A percentile compares a stretch with the other conserved stretches of the same genome.
Evolutionary conservation across 2,113 vertebrate species (phyloP).

Genomic region (Morone saxatilis): DNA sequence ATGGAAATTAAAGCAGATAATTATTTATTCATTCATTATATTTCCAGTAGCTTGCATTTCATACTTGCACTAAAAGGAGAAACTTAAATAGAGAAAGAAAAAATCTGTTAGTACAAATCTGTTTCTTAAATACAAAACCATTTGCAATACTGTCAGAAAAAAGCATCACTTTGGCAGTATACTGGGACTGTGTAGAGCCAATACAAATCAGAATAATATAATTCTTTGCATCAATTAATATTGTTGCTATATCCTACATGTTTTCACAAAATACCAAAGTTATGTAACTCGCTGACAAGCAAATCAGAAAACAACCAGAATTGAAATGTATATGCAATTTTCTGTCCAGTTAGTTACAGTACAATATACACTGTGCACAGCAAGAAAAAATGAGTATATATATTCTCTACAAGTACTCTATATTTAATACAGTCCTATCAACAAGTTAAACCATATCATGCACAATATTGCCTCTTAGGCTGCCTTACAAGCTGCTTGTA

Average conservation of each 20-base stretch:
- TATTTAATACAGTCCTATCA: constrained; percentile 87
- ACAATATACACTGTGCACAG: constrained; percentile 85
- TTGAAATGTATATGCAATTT: constrained; percentile 50
- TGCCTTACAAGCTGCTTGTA: constrained; percentile 80
- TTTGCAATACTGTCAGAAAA: constrained; percentile 87
- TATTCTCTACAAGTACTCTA: constrained; percentile 72
- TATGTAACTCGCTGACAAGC: constrained; percentile 42
- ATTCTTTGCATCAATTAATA: constrained; percentile 44
- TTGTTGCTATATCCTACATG: constrained; percentile 18
- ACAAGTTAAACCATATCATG: constrained; percentile 85
- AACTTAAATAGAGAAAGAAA: constrained; percentile 79
- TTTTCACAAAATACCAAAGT: constrained; percentile 51
- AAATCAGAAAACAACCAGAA: constrained; percentile 55
- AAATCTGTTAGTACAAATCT: constrained; percentile 84
- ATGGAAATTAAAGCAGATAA: constrained; percentile 61
- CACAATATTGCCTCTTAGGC: constrained; percentile 83
- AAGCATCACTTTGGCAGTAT: constrained; percentile 79
- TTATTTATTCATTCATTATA: constrained; percentile 83
- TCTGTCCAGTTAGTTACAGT: constrained; percentile 65
- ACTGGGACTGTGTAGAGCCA: constrained; percentile 76
- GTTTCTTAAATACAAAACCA: constrained; percentile 87
- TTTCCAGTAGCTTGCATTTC: constrained; percentile 73
- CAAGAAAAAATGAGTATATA: constrained; percentile 79
- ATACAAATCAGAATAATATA: constrained; percentile 65
- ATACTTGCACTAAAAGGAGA: constrained; percentile 76